Percentiles rank a stretch among this genome's conserved stretches.
phyloP scores from a whole-genome alignment of 2,888 invertebrate species.

The Terebella lapidaria region DNA sequence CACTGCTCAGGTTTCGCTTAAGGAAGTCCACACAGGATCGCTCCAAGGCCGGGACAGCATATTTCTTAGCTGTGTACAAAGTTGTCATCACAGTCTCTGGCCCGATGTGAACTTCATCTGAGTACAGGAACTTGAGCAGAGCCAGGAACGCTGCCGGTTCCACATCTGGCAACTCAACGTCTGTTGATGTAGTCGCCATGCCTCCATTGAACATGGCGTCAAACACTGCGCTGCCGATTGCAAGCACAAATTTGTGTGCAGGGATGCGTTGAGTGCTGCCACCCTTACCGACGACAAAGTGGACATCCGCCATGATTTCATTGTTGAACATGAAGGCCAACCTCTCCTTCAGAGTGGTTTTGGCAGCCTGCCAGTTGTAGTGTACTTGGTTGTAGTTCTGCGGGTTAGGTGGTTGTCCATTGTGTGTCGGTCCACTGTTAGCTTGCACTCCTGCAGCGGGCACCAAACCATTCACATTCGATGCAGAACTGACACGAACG shows the following conservation, averaged over 20 bases:
- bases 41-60: slow-evolving; percentile 90
- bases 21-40: slow-evolving; percentile 90
- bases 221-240: slow-evolving; percentile 94
- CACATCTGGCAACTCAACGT: slow-evolving; percentile 93
- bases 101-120: slow-evolving; percentile 92
- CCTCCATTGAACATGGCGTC: slow-evolving; percentile 98
- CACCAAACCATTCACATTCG: no score
- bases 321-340: slow-evolving; percentile 98
- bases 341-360: slow-evolving; percentile 73
- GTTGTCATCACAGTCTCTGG: slow-evolving; percentile 92
- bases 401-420: no score
- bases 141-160: slow-evolving; percentile 92
- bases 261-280: slow-evolving; percentile 72
- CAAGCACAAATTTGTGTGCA: slow-evolving; percentile 91
- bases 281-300: slow-evolving; percentile 76
- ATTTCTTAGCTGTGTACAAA: slow-evolving; percentile 92
- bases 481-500: background rate
- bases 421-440: no score
- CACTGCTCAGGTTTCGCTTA: slow-evolving; percentile 90
- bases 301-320: slow-evolving; percentile 90
- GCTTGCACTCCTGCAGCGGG: background rate
- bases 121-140: slow-evolving; percentile 89
- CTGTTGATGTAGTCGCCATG: slow-evolving; percentile 66
- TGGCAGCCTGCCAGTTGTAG: slow-evolving; percentile 43
- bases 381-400: no score